Evolutionary conservation across 2,888 invertebrate species (phyloP).

Genomic region (Idaea aversata): DNA sequence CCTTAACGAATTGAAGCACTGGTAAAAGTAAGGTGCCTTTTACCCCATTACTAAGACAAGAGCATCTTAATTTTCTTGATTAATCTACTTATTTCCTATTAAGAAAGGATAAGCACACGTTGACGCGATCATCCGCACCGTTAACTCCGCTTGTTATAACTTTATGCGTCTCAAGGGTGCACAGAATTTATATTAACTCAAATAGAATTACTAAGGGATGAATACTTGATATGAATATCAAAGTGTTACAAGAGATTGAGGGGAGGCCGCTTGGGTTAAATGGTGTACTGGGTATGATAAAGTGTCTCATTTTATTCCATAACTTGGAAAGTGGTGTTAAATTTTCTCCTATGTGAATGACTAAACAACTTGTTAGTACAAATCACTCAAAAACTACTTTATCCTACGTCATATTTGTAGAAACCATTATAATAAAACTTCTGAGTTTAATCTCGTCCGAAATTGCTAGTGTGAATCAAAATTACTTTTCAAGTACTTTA

Average conservation of each 20-base stretch:
- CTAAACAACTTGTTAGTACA: no score
- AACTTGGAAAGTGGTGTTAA: background rate
- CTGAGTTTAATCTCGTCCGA: background rate
- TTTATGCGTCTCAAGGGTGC: constrained; percentile 56
- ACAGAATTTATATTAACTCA: constrained; percentile 61
- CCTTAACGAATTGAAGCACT: no score
- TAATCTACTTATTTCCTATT: constrained; percentile 27
- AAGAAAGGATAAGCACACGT: constrained; percentile 33
- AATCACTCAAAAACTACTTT: no score
- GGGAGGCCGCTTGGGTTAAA: background rate
- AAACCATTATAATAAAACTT: background rate
- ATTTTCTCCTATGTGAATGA: background rate
- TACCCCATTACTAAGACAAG: background rate
- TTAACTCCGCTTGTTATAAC: constrained; percentile 75
- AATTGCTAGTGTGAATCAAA: background rate
- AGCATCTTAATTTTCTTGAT: constrained; percentile 11
- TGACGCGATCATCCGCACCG: constrained; percentile 58
- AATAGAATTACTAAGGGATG: constrained; percentile 49
- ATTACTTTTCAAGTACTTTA: constrained; percentile 1
- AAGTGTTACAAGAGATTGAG: constrained; percentile 14
- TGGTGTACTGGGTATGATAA: background rate
- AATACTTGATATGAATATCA: constrained; percentile 38
- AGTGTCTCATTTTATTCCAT: background rate
- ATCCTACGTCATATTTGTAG: no score
- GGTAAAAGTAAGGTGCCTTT: background rate